Evolutionary conservation across 2,113 vertebrate species (phyloP).

Genomic region (Alosa alosa): DNA sequence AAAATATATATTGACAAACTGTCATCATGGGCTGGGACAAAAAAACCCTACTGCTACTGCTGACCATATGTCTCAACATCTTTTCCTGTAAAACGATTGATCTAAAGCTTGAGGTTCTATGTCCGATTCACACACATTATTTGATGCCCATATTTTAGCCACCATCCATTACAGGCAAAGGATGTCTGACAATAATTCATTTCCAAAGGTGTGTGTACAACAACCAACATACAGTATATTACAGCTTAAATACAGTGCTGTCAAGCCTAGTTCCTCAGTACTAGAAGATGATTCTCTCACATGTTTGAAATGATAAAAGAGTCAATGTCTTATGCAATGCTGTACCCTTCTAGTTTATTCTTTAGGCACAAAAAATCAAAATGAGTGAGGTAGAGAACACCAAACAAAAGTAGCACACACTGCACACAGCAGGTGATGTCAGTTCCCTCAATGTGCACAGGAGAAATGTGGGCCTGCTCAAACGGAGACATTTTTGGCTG

Average conservation of each 20-base stretch:
- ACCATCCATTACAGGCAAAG: neutral
- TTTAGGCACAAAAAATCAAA: neutral
- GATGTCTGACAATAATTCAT: neutral
- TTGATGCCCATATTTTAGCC: neutral
- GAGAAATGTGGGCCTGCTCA: neutral
- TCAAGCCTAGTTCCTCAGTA: neutral
- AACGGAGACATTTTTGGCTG: neutral
- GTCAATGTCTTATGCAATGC: neutral
- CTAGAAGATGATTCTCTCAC: neutral
- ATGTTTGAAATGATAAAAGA: neutral
- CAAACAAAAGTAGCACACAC: neutral
- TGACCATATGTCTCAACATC: conserved; percentile 4
- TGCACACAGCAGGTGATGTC: neutral
- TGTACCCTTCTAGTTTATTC: neutral
- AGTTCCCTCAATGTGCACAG: neutral
- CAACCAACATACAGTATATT: neutral
- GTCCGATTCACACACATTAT: neutral
- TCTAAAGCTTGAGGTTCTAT: neutral
- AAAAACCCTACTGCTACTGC: conserved; percentile 8
- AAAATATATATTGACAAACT: conserved; percentile 36
- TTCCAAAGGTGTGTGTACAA: neutral
- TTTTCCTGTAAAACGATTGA: conserved; percentile 26
- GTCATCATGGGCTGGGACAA: conserved; percentile 28
- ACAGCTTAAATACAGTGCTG: neutral
- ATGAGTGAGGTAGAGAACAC: neutral